Conservation (phyloP, 2,113 vertebrate species). For the Tichodroma muraria region DNA sequence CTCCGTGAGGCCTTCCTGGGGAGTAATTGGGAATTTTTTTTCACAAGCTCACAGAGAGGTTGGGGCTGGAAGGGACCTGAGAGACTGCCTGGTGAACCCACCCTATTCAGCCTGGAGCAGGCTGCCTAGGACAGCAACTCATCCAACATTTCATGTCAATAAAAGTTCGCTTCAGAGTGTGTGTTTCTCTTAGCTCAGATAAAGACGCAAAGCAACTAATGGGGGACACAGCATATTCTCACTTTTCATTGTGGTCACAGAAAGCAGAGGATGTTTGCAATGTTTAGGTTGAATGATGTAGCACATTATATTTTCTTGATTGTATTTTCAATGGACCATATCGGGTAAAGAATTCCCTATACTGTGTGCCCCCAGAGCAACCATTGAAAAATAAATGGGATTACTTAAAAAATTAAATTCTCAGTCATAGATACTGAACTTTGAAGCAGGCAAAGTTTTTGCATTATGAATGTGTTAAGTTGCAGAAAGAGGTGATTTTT, state of each 20-base stretch:
- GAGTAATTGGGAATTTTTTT: background rate
- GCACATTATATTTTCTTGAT: background rate
- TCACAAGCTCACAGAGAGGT: background rate
- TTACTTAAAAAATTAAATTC: background rate
- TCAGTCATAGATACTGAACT: background rate
- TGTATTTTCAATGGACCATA: background rate
- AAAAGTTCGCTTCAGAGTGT: background rate
- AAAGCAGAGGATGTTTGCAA: background rate
- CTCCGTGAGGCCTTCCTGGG: background rate
- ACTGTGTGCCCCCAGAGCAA: background rate
- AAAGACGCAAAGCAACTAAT: background rate
- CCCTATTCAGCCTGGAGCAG: background rate
- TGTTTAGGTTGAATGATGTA: background rate
- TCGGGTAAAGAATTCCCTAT: background rate
- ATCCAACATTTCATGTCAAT: background rate
- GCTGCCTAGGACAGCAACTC: background rate
- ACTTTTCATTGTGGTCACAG: background rate
- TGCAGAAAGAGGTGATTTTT: background rate
- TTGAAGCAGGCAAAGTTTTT: background rate
- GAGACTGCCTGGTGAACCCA: fast-evolving
- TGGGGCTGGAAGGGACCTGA: background rate
- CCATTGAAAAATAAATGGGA: background rate
- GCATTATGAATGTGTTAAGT: background rate
- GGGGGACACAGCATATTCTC: background rate
- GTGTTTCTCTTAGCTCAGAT: background rate